Evolutionary conservation across 2,113 vertebrate genomes (phyloP).

Genomic region (Osmerus mordax): DNA sequence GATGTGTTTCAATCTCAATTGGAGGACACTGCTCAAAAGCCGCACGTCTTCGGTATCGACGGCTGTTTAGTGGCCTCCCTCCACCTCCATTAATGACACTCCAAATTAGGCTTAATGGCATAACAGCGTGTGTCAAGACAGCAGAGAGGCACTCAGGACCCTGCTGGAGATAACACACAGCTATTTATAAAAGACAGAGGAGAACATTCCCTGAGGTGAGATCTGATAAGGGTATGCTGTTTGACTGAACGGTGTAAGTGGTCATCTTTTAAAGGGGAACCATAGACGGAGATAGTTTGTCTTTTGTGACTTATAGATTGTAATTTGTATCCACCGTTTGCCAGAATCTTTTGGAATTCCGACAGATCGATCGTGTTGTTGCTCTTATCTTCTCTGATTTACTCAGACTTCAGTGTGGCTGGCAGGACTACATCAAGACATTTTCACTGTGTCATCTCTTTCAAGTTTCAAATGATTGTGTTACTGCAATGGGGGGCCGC

Average conservation of each 20-base stretch:
- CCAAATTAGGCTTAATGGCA: constrained; percentile 57
- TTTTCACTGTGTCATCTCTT: too few relatives aligned
- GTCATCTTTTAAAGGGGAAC: not conserved
- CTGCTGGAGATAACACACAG: constrained; percentile 37
- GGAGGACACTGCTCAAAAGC: not conserved
- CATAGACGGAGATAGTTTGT: too few relatives aligned
- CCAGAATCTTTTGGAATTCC: not conserved
- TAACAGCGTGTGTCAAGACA: constrained; percentile 55
- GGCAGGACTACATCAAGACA: too few relatives aligned
- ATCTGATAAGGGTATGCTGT: too few relatives aligned
- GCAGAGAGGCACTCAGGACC: constrained; percentile 33
- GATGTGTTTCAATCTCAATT: not conserved
- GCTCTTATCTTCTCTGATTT: too few relatives aligned
- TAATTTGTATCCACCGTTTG: too few relatives aligned
- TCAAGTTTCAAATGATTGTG: not conserved
- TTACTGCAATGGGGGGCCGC: constrained; percentile 7
- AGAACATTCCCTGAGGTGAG: too few relatives aligned
- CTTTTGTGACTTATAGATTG: too few relatives aligned
- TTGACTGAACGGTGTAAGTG: not conserved
- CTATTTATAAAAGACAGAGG: constrained; percentile 15
- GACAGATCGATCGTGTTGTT: not conserved
- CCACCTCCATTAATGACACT: constrained; percentile 55
- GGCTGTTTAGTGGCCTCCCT: constrained; percentile 42
- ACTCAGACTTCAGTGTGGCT: too few relatives aligned
- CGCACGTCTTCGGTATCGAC: constrained; percentile 37